Evolutionary conservation across 2,113 vertebrate species (phyloP), one percentile per base, ranked within the genome.

Genomic region (Mastomys natalensis): DNA sequence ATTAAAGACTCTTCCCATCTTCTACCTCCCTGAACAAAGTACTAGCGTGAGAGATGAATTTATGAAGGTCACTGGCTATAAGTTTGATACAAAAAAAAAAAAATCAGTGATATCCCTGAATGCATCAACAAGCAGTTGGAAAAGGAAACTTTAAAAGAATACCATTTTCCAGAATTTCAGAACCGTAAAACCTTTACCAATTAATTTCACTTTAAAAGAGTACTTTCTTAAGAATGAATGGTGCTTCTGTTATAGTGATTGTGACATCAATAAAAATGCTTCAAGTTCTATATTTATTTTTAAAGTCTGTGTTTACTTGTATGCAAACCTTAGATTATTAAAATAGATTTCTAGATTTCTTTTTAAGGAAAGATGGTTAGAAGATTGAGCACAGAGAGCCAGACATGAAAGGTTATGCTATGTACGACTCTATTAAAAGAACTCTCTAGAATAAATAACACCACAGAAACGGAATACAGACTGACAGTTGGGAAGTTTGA

Each of bases 211-310:
- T 88, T 90, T 76, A 29, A 40, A 92, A 87, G 34, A 55, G 22
- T 40, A 17, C 22, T 55, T 72, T 40, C 62, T 66, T 34, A 66
- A 86, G 26, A 85, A 45, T 64, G 12, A 48, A 37, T 34, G 51
- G 0, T 40, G 81, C 87, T 95, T 95, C 16, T 40, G 51, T 58
- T 88, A 17, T 16, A 43, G 1, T 55, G 6, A 86, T 37, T 60
- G 7, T n/a, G 16, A 34, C 21, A 82, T 60, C 85, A 89, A 22
- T 81, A 34, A 91, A 73, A 89, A 91, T 43, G 62, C 24, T 70
- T 94, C 31, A 93, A 85, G n/a, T 26, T 94, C 34, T 64, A 29
- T 64, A 45, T 62, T 84, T 48, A 87, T 40, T 58, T 82, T 87
- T 70, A 82, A 96, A 60, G 9, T 70, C 1, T 81, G 13, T 16